Base-by-base conservation (phyloP, 2,797 vertebrate genomes). In the Bovichtus variegatus region DNA sequence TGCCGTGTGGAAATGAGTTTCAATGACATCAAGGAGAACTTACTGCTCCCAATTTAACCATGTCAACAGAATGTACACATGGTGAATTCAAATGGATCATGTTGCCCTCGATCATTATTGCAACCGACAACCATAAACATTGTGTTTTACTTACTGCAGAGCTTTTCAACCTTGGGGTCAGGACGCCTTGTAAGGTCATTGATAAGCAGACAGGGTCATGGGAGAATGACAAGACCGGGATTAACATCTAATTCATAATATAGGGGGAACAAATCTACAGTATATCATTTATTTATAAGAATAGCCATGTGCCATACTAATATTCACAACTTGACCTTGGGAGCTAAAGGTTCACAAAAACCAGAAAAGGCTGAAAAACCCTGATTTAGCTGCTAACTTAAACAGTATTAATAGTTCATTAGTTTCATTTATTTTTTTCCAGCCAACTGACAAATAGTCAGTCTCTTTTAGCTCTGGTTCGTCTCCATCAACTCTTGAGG, bases 1-100 rank as follows among this genome's bases (percentile, higher is more conserved):
- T 41, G 34, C 46, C 19, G 9, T 36, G 36, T 73, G 46, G 15
- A 69, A 50, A 62, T 50, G 7, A 70, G 62, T 49, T 47, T 65
- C 18, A 31, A 12, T 23, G 62, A 44, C 62, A 66, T 51, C 5
- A 18, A 51, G 29, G 36, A 51, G 3, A 59, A 27, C 19, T n/a
- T n/a, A n/a, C n/a, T n/a, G n/a, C n/a, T n/a, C n/a, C 5, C 2
- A 49, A 53, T 4, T 49, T 13, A 36, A n/a, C 36, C 34, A 40
- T 9, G 8, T 47, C 25, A 51, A 23, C 50, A 50, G 18, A 55
- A 54, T 1, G 1, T 1, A 46, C 23, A 43, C 23, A 7, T 29
- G 9, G 64, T 12, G 6, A 29, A 55, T 75, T 44, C 25, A 27
- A 12, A 47, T 18, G 46, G 1, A 25, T 38, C 25, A n/a, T n/a